These are phyloP conservation scores for Noctua comes DNA, from an alignment of 2,888 invertebrate species.

Conservation along the genomic window DNA sequence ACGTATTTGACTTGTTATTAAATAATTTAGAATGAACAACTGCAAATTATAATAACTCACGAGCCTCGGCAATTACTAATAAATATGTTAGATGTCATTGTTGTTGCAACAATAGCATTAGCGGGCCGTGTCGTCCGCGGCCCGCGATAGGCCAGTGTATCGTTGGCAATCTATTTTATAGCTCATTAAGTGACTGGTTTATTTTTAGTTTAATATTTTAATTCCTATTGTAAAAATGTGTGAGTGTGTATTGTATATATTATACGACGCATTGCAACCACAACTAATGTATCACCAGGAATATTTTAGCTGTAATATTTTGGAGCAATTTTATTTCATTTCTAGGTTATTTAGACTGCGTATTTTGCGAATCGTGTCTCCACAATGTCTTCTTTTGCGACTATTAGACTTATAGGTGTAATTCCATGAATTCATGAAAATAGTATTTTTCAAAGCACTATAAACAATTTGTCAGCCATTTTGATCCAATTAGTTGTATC, in stretches of 20 bases:
- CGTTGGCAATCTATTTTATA: slow-evolving; percentile 88
- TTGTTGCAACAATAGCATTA: slow-evolving; percentile 76
- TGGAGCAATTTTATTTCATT: slow-evolving; percentile 70
- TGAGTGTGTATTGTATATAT: slow-evolving; percentile 89
- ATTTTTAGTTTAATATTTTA: slow-evolving; percentile 86
- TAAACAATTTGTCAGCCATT: slow-evolving; percentile 87
- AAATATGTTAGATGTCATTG: slow-evolving; percentile 79
- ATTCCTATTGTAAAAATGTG: slow-evolving; percentile 89
- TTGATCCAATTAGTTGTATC: slow-evolving; percentile 87
- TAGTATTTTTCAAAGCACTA: slow-evolving; percentile 84
- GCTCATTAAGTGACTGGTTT: slow-evolving; percentile 90
- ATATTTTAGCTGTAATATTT: slow-evolving; percentile 78
- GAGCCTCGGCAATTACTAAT: slow-evolving; percentile 83
- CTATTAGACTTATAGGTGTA: slow-evolving; percentile 82
- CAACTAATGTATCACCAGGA: slow-evolving; percentile 74
- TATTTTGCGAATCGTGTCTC: slow-evolving; percentile 77
- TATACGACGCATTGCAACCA: slow-evolving; percentile 82
- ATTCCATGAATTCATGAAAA: slow-evolving; percentile 81
- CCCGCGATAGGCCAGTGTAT: slow-evolving; percentile 87
- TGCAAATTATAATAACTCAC: slow-evolving; percentile 80
- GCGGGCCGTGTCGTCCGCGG: slow-evolving; percentile 69
- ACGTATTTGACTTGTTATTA: slow-evolving; percentile 83
- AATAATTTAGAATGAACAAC: slow-evolving; percentile 83
- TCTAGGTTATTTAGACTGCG: slow-evolving; percentile 72
- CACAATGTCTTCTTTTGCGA: slow-evolving; percentile 85